Evolutionary conservation across 2,797 vertebrate genomes (phyloP).

Genomic region (Naso thynnoides): DNA sequence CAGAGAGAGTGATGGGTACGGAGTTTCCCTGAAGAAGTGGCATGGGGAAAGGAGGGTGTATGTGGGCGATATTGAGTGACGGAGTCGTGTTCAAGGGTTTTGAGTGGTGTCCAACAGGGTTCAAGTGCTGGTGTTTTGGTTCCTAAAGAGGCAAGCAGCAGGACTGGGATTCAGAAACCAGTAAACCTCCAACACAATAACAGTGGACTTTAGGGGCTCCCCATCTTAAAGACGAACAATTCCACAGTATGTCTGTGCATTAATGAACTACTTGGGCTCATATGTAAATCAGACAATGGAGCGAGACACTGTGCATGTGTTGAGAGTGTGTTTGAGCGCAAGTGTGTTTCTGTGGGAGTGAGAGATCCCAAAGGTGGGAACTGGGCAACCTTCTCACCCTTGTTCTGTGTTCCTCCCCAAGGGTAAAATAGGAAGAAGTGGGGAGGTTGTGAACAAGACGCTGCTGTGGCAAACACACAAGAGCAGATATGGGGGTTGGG

Average conservation of each 20-base stretch:
- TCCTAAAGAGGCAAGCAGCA: slow-evolving; percentile 54
- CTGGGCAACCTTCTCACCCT: slow-evolving; percentile 86
- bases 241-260: slow-evolving; percentile 72
- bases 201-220: slow-evolving; percentile 47
- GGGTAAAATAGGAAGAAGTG: slow-evolving; percentile 69
- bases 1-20: slow-evolving; percentile 18
- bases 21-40: slow-evolving; percentile 30
- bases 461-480: slow-evolving; percentile 62
- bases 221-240: slow-evolving; percentile 63
- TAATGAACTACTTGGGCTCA: slow-evolving; percentile 73
- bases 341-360: slow-evolving; percentile 66
- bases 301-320: slow-evolving; percentile 64
- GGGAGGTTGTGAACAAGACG: slow-evolving; percentile 66
- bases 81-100: slow-evolving; percentile 45
- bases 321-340: slow-evolving; percentile 56
- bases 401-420: slow-evolving; percentile 68
- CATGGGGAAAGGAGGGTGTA: slow-evolving; percentile 6
- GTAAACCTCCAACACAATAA: slow-evolving; percentile 55
- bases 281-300: slow-evolving; percentile 74
- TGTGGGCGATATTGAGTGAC: slow-evolving; percentile 31
- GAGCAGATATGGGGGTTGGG: slow-evolving; percentile 66
- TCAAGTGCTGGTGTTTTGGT: slow-evolving; percentile 73
- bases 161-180: slow-evolving; percentile 59
- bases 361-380: slow-evolving; percentile 84
- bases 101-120: slow-evolving; percentile 71